phyloP scores from a whole-genome alignment of 2,888 invertebrate species.

The Tupiocoris notatus region DNA sequence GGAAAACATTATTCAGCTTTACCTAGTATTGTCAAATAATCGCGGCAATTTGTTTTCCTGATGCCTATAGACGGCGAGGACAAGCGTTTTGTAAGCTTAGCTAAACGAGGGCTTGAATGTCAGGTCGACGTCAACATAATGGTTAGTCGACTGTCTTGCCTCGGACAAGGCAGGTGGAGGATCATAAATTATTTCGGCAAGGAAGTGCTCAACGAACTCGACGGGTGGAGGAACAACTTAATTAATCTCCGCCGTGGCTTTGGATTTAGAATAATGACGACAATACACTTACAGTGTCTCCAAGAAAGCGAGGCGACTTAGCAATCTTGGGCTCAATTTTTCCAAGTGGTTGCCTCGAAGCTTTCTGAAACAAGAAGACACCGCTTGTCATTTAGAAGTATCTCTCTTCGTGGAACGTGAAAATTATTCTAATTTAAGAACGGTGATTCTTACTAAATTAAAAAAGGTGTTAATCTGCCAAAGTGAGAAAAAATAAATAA shows the following conservation, averaged over 20 bases:
- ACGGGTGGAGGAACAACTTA: constrained; percentile 22
- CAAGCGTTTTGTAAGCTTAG: background rate
- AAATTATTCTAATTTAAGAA: too few species aligned
- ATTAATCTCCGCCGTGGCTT: constrained; percentile 29
- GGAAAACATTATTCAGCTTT: too few species aligned
- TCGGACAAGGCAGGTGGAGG: background rate
- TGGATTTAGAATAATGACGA: constrained; percentile 22
- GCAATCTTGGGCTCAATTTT: constrained; percentile 62
- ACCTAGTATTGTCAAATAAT: too few species aligned
- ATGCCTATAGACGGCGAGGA: background rate
- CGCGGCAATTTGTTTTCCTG: background rate
- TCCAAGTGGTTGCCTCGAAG: constrained; percentile 66
- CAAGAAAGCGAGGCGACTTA: constrained; percentile 61
- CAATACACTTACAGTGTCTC: constrained; percentile 59
- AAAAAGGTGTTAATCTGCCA: too few species aligned
- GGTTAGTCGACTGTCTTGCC: background rate
- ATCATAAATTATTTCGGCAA: constrained; percentile 20
- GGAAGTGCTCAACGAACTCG: background rate
- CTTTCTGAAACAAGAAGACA: constrained; percentile 57
- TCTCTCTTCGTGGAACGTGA: too few species aligned
- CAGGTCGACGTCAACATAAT: background rate
- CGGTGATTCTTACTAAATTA: too few species aligned
- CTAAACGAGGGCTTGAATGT: background rate
- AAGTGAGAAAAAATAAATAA: too few species aligned
- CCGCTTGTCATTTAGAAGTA: background rate